Conservation (phyloP, 2,888 invertebrate genomes). For the Imbricaverruca yamaguchii region DNA sequence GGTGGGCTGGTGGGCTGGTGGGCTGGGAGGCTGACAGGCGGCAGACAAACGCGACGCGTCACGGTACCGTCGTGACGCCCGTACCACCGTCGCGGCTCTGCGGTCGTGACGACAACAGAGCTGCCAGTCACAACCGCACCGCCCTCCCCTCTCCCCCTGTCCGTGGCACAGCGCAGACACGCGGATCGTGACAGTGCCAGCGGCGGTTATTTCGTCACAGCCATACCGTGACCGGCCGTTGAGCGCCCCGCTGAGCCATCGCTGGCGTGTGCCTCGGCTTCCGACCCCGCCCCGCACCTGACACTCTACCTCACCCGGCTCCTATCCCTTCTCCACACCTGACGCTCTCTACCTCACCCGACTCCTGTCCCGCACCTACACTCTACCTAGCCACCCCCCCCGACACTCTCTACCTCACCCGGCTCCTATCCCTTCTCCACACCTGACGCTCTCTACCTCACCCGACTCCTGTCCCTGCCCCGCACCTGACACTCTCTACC, state of each 20-base stretch:
- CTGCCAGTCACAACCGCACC: too few relatives aligned
- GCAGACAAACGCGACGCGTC: too few relatives aligned
- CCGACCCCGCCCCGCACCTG: background rate
- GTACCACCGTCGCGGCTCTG: too few relatives aligned
- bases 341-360: background rate
- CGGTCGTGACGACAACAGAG: too few relatives aligned
- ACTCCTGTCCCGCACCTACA: background rate
- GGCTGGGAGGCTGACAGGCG: too few relatives aligned
- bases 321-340: background rate
- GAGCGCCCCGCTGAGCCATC: background rate
- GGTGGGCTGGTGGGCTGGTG: too few relatives aligned
- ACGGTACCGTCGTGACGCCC: too few relatives aligned
- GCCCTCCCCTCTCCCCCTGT: too few relatives aligned
- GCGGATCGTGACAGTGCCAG: too few relatives aligned
- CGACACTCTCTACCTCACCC: background rate
- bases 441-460: too few relatives aligned
- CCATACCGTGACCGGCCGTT: background rate
- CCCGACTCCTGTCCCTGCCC: background rate
- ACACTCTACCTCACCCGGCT: background rate
- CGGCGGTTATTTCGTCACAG: background rate
- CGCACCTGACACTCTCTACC: background rate
- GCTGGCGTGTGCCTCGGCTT: background rate
- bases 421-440: too few relatives aligned
- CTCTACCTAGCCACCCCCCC: background rate
- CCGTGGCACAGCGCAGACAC: too few relatives aligned